A percentile compares a stretch with the other conserved stretches of the same genome.
These are phyloP conservation scores for Hystrix cristata DNA, from an alignment of 2,113 vertebrate species.

Conservation along the genomic window DNA sequence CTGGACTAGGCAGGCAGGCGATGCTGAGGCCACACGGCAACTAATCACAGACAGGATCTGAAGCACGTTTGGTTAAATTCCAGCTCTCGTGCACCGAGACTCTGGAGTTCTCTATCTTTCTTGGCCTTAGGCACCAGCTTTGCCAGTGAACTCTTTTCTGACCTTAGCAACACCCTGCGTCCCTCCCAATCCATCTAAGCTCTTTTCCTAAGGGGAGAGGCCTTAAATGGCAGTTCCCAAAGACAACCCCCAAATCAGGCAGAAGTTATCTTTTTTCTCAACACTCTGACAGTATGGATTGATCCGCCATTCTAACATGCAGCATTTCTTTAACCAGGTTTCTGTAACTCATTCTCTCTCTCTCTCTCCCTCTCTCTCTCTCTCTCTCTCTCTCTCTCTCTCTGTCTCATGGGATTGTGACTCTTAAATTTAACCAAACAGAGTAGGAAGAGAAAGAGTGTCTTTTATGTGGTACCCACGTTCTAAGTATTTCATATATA, in stretches of 20 bases:
- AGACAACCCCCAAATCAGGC: neutral
- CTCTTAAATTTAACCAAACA: neutral
- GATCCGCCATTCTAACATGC: neutral
- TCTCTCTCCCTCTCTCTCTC: neutral
- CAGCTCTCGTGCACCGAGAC: neutral
- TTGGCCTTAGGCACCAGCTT: neutral
- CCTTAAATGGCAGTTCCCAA: neutral
- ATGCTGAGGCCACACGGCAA: neutral
- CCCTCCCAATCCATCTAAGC: neutral
- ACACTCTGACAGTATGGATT: neutral
- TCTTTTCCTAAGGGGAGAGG: neutral
- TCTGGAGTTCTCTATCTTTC: neutral
- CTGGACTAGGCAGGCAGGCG: neutral
- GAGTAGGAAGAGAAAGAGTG: neutral
- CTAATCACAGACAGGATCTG: neutral
- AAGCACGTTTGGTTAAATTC: neutral
- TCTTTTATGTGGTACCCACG: neutral
- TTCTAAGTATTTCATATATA: neutral
- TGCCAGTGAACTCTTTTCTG: neutral
- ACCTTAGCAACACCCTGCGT: neutral
- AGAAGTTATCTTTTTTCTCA: neutral
- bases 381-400: no score
- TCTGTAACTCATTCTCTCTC: neutral
- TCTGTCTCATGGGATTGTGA: neutral
- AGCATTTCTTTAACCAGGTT: neutral